Conservation (phyloP, 2,888 invertebrate species). For the Drosophila neotestacea region DNA sequence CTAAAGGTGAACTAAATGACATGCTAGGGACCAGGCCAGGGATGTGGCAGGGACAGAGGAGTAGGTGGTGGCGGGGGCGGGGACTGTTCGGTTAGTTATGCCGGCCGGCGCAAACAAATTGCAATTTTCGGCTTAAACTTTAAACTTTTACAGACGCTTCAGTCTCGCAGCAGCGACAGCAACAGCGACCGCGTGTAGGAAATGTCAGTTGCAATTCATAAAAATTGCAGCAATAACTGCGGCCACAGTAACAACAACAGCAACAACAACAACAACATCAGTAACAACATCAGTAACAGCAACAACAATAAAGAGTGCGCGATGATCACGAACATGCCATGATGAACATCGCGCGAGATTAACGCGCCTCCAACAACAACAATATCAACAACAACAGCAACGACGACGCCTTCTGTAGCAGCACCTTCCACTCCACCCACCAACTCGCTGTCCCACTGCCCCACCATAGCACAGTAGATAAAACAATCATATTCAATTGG, state of each 20-base stretch:
- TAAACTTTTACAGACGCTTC: slow-evolving; percentile 66
- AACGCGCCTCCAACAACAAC: slow-evolving; percentile 52
- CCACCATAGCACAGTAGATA: not conserved
- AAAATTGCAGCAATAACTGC: slow-evolving; percentile 78
- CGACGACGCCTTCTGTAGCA: slow-evolving; percentile 38
- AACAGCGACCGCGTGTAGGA: slow-evolving; percentile 71
- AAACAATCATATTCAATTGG: too few relatives aligned
- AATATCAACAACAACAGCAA: slow-evolving; percentile 9
- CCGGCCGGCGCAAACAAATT: slow-evolving; percentile 69
- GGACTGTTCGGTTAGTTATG: slow-evolving; percentile 29
- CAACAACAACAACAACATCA: not conserved
- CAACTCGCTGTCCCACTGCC: slow-evolving; percentile 7
- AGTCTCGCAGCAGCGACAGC: slow-evolving; percentile 20
- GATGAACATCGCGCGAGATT: slow-evolving; percentile 79
- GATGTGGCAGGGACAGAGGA: not conserved
- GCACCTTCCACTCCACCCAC: not conserved
- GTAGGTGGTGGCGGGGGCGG: not conserved
- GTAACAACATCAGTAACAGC: slow-evolving; percentile 2
- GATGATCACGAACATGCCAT: slow-evolving; percentile 74
- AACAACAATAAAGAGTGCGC: slow-evolving; percentile 32
- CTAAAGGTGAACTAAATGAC: slow-evolving; percentile 64
- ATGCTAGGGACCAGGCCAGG: slow-evolving; percentile 26
- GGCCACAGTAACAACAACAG: slow-evolving; percentile 25
- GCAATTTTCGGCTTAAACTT: slow-evolving; percentile 73
- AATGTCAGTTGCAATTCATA: slow-evolving; percentile 84